Evolutionary conservation across 2,888 invertebrate genomes (phyloP).

Genomic region (Philereme transversata): DNA sequence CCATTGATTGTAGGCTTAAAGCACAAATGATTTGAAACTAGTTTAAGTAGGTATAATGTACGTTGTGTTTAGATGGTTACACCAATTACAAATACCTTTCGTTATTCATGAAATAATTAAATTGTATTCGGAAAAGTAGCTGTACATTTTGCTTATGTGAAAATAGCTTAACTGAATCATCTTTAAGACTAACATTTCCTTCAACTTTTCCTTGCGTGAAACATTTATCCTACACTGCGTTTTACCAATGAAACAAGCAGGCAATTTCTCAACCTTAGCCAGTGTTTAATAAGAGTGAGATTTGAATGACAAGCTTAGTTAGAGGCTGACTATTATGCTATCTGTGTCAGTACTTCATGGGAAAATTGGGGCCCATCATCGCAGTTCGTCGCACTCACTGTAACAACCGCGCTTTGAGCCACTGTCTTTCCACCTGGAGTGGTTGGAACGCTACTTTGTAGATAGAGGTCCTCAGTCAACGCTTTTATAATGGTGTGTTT

Average conservation of each 20-base stretch:
- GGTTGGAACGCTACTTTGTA: conserved; percentile 14
- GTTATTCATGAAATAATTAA: too few relatives aligned
- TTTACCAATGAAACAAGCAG: conserved; percentile 4
- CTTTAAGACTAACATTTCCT: not conserved
- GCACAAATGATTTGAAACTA: too few relatives aligned
- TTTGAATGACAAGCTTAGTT: conserved; percentile 2
- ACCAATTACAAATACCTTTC: too few relatives aligned
- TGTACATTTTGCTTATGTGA: too few relatives aligned
- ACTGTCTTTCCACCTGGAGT: conserved; percentile 21
- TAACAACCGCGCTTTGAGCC: conserved; percentile 23
- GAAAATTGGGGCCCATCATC: conserved; percentile 30
- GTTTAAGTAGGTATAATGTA: too few relatives aligned
- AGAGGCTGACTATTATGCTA: conserved; percentile 4
- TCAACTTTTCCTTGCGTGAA: conserved; percentile 1
- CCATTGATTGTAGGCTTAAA: too few relatives aligned
- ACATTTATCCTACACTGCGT: not conserved
- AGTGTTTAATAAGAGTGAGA: not conserved
- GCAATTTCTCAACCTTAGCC: not conserved
- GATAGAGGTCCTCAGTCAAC: not conserved
- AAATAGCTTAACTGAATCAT: too few relatives aligned
- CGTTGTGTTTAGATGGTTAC: too few relatives aligned
- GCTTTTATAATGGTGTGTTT: too few relatives aligned
- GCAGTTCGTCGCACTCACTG: conserved; percentile 26
- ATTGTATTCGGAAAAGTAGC: too few relatives aligned
- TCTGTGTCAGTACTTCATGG: conserved; percentile 8